Evolutionary conservation across 2,113 vertebrate species (phyloP).

Genomic region (Scalopus aquaticus): DNA sequence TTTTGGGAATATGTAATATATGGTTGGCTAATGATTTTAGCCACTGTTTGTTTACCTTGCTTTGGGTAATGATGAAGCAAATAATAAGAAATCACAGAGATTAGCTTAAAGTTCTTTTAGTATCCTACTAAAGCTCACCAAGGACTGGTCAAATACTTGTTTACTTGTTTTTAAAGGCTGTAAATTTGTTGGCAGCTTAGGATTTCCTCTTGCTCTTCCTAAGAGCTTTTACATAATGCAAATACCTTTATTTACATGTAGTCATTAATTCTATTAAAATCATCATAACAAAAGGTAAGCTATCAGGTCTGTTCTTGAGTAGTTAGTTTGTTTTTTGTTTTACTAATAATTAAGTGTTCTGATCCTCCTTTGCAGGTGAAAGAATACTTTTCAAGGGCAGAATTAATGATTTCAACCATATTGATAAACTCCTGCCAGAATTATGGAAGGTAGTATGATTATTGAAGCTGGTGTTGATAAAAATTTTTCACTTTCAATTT

Average conservation of each 20-base stretch:
- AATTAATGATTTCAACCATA: not conserved
- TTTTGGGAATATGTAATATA: not conserved
- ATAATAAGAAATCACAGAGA: not conserved
- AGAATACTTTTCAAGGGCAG: not conserved
- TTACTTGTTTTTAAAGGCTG: not conserved
- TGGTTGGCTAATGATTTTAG: not conserved
- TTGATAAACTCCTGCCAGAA: not conserved
- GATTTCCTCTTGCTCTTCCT: not conserved
- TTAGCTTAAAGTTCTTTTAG: not conserved
- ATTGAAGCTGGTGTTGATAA: not conserved
- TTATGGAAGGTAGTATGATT: not conserved
- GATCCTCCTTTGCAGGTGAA: not conserved
- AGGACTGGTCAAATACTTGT: not conserved
- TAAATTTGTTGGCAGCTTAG: not conserved
- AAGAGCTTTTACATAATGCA: constrained; percentile 4
- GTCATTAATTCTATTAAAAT: not conserved
- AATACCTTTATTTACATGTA: not conserved
- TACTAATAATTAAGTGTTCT: not conserved
- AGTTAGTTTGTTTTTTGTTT: not conserved
- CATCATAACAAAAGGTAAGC: not conserved
- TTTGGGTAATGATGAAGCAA: not conserved
- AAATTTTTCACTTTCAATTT: not conserved
- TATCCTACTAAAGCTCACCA: not conserved
- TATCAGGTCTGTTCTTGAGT: not conserved
- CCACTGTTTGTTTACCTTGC: constrained; percentile 10